phyloP scores from a whole-genome alignment of 2,888 invertebrate species.

The Amblyteles armatorius region DNA sequence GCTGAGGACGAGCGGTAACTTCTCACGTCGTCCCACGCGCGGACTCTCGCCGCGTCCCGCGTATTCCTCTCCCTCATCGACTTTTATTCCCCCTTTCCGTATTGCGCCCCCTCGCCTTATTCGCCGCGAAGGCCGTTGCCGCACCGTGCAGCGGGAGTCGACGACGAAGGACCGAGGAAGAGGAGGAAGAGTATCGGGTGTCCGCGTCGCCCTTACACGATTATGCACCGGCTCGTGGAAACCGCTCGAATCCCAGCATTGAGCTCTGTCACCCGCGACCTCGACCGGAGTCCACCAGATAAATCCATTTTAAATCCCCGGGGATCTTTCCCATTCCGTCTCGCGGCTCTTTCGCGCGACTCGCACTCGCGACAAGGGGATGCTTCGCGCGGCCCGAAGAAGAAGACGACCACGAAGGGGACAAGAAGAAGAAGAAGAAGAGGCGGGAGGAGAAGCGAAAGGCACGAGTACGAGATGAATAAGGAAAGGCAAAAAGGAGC shows the following conservation, averaged over 20 bases:
- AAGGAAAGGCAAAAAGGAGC: slow-evolving; percentile 8
- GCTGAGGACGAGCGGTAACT: slow-evolving; percentile 37
- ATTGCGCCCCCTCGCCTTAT: slow-evolving; percentile 12
- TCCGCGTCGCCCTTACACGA: slow-evolving; percentile 52
- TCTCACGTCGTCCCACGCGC: slow-evolving; percentile 50
- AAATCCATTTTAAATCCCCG: slow-evolving; percentile 61
- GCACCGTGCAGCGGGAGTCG: slow-evolving; percentile 21
- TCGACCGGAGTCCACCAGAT: slow-evolving; percentile 58
- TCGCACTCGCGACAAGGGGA: slow-evolving; percentile 36
- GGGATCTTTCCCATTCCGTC: slow-evolving; percentile 22
- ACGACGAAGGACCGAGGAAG: slow-evolving; percentile 24
- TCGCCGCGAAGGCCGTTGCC: slow-evolving; percentile 8
- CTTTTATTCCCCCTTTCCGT: slow-evolving; percentile 20
- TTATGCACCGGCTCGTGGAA: slow-evolving; percentile 49
- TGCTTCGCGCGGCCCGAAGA: slow-evolving; percentile 41
- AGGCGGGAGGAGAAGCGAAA: no score
- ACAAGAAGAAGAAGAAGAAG: no score
- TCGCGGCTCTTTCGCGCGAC: slow-evolving; percentile 4
- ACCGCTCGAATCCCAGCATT: slow-evolving; percentile 40
- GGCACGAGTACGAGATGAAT: slow-evolving; percentile 7
- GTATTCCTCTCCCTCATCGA: slow-evolving; percentile 2
- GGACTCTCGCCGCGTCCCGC: slow-evolving; percentile 15
- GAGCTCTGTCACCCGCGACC: slow-evolving; percentile 46
- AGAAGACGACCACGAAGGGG: background rate
- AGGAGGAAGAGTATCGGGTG: slow-evolving; percentile 55